These are phyloP conservation scores for Agriopis marginaria DNA, from an alignment of 2,888 invertebrate genomes.

Conservation along the genomic window DNA sequence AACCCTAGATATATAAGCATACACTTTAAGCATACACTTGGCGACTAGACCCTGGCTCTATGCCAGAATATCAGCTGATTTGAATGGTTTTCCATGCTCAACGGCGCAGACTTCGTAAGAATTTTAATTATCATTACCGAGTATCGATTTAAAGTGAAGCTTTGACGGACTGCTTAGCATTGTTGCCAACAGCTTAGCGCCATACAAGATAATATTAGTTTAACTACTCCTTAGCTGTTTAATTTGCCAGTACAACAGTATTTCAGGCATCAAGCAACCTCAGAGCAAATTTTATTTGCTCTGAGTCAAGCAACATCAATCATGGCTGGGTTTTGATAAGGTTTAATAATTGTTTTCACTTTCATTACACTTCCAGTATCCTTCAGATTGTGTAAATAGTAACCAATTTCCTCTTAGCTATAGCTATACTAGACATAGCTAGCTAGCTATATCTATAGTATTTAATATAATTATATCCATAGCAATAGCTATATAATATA, in stretches of 20 bases:
- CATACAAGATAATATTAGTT: not conserved
- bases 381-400: not conserved
- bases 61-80: conserved; percentile 69
- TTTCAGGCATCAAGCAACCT: not conserved
- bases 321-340: not conserved
- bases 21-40: conserved; percentile 25
- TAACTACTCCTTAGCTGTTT: not conserved
- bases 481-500: no score
- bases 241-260: not conserved
- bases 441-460: no score
- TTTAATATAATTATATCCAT: no score
- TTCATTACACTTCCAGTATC: not conserved
- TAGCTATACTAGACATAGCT: no score
- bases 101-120: conserved; percentile 34
- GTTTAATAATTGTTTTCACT: conserved; percentile 1
- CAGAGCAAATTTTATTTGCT: no score
- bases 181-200: conserved; percentile 11
- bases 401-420: not conserved
- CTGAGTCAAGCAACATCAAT: not conserved
- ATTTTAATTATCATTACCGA: conserved; percentile 49
- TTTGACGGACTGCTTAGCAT: conserved; percentile 26
- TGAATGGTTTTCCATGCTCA: conserved; percentile 42
- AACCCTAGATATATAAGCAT: no score
- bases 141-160: conserved; percentile 30
- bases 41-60: conserved; percentile 55